Percentiles rank a stretch among this genome's conserved stretches.
phyloP scores from a whole-genome alignment of 2,797 vertebrate genomes.

The Myiotriccus ornatus region DNA sequence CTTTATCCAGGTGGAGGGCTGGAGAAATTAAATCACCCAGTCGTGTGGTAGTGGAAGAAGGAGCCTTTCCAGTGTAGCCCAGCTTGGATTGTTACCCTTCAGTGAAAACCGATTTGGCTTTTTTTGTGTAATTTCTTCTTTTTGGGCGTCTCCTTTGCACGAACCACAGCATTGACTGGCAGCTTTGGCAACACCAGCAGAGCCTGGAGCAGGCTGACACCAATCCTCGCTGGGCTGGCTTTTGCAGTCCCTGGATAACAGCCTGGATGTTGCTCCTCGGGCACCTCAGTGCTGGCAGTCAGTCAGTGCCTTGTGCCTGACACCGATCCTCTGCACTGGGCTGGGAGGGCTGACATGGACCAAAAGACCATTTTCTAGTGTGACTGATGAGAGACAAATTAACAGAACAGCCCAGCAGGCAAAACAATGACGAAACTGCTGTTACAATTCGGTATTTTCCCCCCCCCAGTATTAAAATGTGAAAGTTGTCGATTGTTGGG shows the following conservation, averaged over 20 bases:
- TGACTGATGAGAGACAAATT: neutral
- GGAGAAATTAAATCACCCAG: neutral
- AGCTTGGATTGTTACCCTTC: neutral
- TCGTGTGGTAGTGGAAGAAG: neutral
- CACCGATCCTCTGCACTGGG: neutral
- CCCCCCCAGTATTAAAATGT: neutral
- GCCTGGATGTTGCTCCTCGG: neutral
- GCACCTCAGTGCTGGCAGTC: neutral
- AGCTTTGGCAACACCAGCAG: neutral
- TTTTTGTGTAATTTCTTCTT: neutral
- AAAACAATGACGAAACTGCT: neutral
- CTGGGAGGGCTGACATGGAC: neutral
- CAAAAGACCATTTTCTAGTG: neutral
- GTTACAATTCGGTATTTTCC: accelerated
- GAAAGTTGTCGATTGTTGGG: neutral
- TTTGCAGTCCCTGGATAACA: neutral
- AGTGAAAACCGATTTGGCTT: neutral
- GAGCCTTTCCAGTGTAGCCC: neutral
- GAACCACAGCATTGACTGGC: neutral
- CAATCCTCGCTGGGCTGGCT: neutral
- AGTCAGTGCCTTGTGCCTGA: neutral
- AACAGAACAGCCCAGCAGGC: neutral
- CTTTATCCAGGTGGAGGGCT: neutral
- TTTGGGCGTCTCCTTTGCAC: neutral
- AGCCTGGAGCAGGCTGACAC: neutral